These are phyloP conservation scores for Columba janthina DNA, from an alignment of 2,113 vertebrate genomes.

Conservation along the genomic window DNA sequence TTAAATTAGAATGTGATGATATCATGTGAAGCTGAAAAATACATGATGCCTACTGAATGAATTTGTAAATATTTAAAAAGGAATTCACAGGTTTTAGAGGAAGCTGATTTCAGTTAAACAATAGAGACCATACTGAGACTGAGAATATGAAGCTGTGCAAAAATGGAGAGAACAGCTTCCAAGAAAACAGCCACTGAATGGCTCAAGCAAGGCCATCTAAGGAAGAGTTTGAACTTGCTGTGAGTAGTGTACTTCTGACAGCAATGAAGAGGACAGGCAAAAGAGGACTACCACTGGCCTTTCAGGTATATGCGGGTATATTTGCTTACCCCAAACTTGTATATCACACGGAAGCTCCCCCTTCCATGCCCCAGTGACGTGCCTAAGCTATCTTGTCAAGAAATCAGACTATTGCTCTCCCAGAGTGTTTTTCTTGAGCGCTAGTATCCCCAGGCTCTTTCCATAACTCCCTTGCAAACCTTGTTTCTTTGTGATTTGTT, in stretches of 20 bases:
- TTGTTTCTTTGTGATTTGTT: background rate
- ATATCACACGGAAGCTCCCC: background rate
- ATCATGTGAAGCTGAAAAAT: background rate
- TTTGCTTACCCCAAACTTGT: background rate
- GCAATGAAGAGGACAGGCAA: background rate
- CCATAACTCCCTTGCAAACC: background rate
- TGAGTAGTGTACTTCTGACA: background rate
- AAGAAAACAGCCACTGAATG: background rate
- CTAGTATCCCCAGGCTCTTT: background rate
- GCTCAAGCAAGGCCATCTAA: background rate
- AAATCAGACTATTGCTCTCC: background rate
- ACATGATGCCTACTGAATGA: background rate
- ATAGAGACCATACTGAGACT: background rate
- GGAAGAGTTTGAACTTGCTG: background rate
- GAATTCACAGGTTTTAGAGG: background rate
- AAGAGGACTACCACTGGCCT: background rate
- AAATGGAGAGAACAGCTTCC: background rate
- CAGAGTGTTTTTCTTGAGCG: background rate
- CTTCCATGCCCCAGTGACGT: background rate
- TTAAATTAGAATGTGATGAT: background rate
- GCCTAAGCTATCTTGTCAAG: background rate
- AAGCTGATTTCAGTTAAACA: background rate
- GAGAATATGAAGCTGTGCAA: background rate
- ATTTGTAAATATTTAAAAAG: background rate
- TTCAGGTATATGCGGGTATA: background rate